Conservation (phyloP, 53 echinoderm and acorn worm species). For the Paelopatides confundens region DNA sequence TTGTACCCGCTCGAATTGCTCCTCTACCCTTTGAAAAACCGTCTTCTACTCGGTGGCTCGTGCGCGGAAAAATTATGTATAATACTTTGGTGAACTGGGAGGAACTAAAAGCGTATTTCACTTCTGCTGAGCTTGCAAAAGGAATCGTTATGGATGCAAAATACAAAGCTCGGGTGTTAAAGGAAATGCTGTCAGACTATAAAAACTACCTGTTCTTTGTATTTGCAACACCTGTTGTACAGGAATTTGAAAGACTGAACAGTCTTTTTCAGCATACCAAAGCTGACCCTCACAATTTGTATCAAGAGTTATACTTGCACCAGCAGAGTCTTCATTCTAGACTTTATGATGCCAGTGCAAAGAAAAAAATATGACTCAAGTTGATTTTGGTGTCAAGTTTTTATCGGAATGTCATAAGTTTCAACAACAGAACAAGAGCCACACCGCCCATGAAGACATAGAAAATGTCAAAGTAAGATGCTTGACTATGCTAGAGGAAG, state of each 20-base stretch:
- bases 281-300: neutral
- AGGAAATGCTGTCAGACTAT: neutral
- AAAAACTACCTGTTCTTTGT: constrained; percentile 11
- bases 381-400: too few relatives aligned
- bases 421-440: neutral
- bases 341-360: neutral
- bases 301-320: constrained; percentile 7
- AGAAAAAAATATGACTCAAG: neutral
- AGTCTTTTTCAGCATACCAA: neutral
- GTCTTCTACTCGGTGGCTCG: neutral
- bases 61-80: neutral
- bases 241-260: constrained; percentile 9
- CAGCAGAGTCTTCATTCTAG: constrained; percentile 12
- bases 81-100: neutral
- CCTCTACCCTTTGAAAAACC: neutral
- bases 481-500: neutral
- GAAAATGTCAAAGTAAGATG: neutral
- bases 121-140: neutral
- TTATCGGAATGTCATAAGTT: neutral
- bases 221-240: constrained; percentile 15
- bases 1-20: neutral
- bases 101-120: constrained; percentile 19
- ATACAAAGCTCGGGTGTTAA: neutral
- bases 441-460: neutral
- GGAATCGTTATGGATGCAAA: neutral